phyloP scores from a whole-genome alignment of 2,797 vertebrate species.

The Sebastes hopkinsi region DNA sequence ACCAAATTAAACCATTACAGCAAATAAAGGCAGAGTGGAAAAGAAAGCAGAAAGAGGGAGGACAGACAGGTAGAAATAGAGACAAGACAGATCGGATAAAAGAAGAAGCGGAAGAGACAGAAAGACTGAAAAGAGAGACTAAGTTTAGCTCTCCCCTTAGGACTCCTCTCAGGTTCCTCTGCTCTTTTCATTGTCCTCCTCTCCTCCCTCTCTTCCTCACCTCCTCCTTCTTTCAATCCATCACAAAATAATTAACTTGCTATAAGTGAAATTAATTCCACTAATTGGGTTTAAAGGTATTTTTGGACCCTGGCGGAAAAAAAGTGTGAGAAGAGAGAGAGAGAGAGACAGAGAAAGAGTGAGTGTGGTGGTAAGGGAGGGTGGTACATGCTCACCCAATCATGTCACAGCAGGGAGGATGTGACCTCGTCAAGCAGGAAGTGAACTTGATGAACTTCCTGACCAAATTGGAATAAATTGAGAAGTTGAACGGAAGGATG shows the following conservation, averaged over 20 bases:
- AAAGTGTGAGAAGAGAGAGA: conserved; percentile 30
- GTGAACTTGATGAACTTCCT: conserved; percentile 45
- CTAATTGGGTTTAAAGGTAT: conserved; percentile 86
- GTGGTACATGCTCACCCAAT: conserved; percentile 43
- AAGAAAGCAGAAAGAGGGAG: background rate
- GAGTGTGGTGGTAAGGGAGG: background rate
- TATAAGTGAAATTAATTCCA: conserved; percentile 90
- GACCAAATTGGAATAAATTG: background rate
- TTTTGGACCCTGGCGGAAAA: conserved; percentile 68
- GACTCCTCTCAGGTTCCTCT: conserved; percentile 75
- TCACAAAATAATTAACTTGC: conserved; percentile 88
- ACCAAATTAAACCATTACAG: background rate
- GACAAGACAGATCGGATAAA: conserved; percentile 31
- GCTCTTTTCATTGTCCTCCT: conserved; percentile 69
- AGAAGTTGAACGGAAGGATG: background rate
- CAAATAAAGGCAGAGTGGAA: conserved; percentile 1
- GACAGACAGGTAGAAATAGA: conserved; percentile 27
- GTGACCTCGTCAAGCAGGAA: conserved; percentile 61
- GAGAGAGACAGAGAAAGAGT: background rate
- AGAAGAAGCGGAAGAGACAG: conserved; percentile 48
- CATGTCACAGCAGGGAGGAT: conserved; percentile 45
- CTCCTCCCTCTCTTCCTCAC: conserved; percentile 67
- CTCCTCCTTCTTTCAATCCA: conserved; percentile 79
- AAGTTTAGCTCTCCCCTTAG: conserved; percentile 80
- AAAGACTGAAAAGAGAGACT: conserved; percentile 65